A percentile compares a stretch with the other conserved stretches of the same genome.
Conservation (phyloP, 1,140 invertebrate species). For the Apis laboriosa region DNA sequence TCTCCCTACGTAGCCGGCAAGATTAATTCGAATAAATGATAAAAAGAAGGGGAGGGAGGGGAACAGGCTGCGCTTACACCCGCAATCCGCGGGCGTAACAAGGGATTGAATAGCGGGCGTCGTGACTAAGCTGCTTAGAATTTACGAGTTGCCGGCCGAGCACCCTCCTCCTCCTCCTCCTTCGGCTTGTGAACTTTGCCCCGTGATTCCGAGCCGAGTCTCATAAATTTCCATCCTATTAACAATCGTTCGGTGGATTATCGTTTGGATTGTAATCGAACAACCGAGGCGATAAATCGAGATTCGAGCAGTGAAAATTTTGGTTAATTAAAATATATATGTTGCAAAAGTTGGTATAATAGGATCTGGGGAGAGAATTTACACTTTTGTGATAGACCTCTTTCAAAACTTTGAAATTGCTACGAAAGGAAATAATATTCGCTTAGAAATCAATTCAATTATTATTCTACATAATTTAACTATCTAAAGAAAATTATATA, state of each 20-base stretch:
- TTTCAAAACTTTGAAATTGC: no score
- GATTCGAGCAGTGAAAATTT: not conserved
- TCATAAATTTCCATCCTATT: slow-evolving; percentile 55
- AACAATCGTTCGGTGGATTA: slow-evolving; percentile 30
- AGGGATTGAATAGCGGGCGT: slow-evolving; percentile 31
- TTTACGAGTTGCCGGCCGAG: slow-evolving; percentile 57
- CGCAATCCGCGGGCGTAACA: slow-evolving; percentile 23
- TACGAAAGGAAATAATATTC: no score
- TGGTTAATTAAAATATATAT: not conserved
- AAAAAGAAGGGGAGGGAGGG: not conserved
- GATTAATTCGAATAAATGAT: not conserved
- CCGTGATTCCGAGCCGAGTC: slow-evolving; percentile 16
- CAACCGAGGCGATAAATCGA: not conserved
- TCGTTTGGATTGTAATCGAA: slow-evolving; percentile 33
- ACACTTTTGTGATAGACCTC: no score
- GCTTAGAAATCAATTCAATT: no score
- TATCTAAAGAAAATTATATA: no score
- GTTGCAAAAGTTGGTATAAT: no score
- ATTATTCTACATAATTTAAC: no score
- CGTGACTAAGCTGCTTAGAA: slow-evolving; percentile 65
- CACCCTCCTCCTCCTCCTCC: not conserved
- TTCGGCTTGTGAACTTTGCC: slow-evolving; percentile 46
- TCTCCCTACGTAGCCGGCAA: not conserved
- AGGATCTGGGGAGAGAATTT: no score
- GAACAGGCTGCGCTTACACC: not conserved